Conservation (phyloP, 2,797 vertebrate genomes). For the Simalia tracyae region DNA sequence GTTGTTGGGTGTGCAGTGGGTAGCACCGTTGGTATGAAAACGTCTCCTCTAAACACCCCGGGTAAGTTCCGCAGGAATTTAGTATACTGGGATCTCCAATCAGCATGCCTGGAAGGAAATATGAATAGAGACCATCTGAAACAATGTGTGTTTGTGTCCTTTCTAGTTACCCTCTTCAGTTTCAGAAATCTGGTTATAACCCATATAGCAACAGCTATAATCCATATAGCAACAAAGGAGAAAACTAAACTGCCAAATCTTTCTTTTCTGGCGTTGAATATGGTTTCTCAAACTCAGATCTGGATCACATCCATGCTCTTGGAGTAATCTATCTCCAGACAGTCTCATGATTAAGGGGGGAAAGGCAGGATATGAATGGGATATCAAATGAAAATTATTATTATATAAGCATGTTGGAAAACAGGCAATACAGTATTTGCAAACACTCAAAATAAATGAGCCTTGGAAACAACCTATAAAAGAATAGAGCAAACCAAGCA, state of each 20-base stretch:
- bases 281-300: neutral
- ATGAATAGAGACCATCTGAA: neutral
- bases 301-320: too few relatives aligned
- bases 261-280: neutral
- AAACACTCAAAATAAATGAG: neutral
- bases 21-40: conserved; percentile 55
- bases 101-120: conserved; percentile 70
- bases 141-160: neutral
- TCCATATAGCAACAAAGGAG: too few relatives aligned
- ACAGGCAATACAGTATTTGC: neutral
- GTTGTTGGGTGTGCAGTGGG: neutral
- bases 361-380: neutral
- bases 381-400: neutral
- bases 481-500: neutral
- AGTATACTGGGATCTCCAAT: conserved; percentile 83
- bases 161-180: neutral
- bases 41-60: conserved; percentile 71
- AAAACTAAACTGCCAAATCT: neutral
- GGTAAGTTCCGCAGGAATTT: conserved; percentile 81
- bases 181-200: neutral
- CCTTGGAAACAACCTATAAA: neutral
- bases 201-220: too few relatives aligned
- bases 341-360: neutral
- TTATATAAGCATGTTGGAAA: neutral
- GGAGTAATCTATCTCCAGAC: neutral